Evolutionary conservation across 2,888 invertebrate genomes (phyloP).

Genomic region (Cephus pulcher): DNA sequence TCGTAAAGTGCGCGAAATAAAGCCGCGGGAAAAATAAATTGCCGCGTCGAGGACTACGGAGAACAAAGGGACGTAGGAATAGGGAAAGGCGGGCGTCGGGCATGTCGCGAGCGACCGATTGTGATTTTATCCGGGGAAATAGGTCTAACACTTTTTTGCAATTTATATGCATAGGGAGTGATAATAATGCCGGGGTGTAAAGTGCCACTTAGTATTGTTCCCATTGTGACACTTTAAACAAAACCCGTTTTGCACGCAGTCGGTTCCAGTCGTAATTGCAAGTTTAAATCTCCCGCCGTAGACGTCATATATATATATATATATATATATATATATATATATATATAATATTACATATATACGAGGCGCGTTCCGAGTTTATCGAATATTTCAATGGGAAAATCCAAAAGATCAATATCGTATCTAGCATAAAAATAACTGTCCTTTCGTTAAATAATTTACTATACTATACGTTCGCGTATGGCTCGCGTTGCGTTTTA

Average conservation of each 20-base stretch:
- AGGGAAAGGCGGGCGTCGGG: background rate
- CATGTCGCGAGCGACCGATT: background rate
- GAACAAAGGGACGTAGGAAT: background rate
- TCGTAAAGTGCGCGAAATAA: conserved; percentile 39
- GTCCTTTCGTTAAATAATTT: background rate
- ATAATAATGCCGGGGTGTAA: background rate
- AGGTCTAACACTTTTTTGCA: conserved; percentile 20
- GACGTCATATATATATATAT: background rate
- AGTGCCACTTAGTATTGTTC: background rate
- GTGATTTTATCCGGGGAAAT: conserved; percentile 13
- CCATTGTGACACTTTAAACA: background rate
- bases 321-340: too few species aligned
- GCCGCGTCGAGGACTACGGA: conserved; percentile 9
- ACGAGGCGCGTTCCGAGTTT: background rate
- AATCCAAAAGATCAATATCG: background rate
- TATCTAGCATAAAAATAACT: background rate
- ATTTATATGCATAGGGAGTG: background rate
- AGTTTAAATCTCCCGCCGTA: background rate
- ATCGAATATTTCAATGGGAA: background rate
- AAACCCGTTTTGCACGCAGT: background rate
- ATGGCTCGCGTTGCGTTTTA: background rate
- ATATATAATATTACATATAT: too few species aligned
- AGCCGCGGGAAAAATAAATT: conserved; percentile 38
- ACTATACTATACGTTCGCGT: background rate
- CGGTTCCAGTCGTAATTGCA: background rate